Evolutionary conservation across 2,113 vertebrate genomes (phyloP), one percentile per base, ranked within the genome.

Genomic region (Hypocryptadius cinnamomeus): DNA sequence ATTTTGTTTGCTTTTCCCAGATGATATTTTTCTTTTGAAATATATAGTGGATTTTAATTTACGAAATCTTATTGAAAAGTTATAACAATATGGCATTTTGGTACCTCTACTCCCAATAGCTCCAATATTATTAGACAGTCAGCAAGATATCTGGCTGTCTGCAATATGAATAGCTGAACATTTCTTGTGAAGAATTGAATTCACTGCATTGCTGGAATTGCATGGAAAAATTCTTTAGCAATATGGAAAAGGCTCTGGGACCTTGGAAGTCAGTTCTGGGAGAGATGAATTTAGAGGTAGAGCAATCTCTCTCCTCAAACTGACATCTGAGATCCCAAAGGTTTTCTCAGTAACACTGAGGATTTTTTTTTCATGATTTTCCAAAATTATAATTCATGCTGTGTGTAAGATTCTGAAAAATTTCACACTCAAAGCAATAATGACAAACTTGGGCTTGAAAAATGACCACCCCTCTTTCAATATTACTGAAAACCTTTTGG

Each of bases 271-370:
- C 97, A 97, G 70, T 97, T 96, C 65, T 82, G 90, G 95, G 94
- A 94, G 93, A 97, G 89, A 97, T 96, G 81, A 96, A 93, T 95
- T 94, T 97, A 96, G 78, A 95, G 87, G 83, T 69, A 94, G 90
- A 93, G 79, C 96, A 96, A 97, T 97, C 51, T 97, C n/a, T 98
- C 90, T 96, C 53, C 50, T 92, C 54, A 37, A 97, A 88, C 73
- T 96, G 97, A 97, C 95, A 97, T 77, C 65, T 3, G 33, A 97
- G 92, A 87, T 97, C 94, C 93, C 84, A 86, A 66, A 95, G 86
- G 78, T 79, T 93, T 97, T 96, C 50, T 64, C 14, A 0, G 5
- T 82, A 90, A 95, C 44, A 87, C 37, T 73, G 57, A 95, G 17
- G 22, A 90, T 65, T 95, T 96, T 74, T 84, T 76, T 69, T 80